A percentile compares a stretch with the other conserved stretches of the same genome.
These are phyloP conservation scores for Portunus trituberculatus DNA, from an alignment of 1,140 invertebrate species.

Conservation along the genomic window DNA sequence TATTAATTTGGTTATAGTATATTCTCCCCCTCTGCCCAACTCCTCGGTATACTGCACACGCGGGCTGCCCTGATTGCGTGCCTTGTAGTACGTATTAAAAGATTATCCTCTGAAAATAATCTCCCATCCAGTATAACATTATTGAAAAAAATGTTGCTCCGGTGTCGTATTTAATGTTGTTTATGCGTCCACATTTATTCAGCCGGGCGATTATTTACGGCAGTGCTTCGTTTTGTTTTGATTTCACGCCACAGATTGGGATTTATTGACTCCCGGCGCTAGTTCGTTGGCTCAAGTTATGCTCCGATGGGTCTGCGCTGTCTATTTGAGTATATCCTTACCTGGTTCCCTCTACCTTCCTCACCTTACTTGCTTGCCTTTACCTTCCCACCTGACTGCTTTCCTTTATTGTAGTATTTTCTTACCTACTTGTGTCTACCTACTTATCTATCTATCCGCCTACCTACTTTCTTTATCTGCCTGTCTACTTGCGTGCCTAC, in stretches of 20 bases:
- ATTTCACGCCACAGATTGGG: neutral
- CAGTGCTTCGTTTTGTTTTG: neutral
- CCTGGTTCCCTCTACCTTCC: too few relatives aligned
- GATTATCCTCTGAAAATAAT: neutral
- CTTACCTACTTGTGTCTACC: too few relatives aligned
- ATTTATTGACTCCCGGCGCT: neutral
- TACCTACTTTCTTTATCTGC: neutral
- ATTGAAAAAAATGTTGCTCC: neutral
- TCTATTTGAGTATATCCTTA: neutral
- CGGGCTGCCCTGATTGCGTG: neutral
- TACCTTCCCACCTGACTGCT: too few relatives aligned
- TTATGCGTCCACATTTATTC: neutral
- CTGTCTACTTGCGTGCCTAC: neutral
- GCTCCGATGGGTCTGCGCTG: neutral
- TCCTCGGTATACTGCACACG: neutral
- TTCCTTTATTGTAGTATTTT: too few relatives aligned
- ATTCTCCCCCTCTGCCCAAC: too few relatives aligned
- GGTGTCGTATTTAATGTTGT: neutral
- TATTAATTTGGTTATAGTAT: too few relatives aligned
- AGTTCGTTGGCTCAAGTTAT: neutral
- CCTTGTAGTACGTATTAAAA: neutral
- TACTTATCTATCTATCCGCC: too few relatives aligned
- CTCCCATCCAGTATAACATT: neutral
- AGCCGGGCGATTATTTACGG: neutral
- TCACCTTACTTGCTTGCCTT: too few relatives aligned